Evolutionary conservation across 2,797 vertebrate species (phyloP).

Genomic region (Scolopax rusticola): DNA sequence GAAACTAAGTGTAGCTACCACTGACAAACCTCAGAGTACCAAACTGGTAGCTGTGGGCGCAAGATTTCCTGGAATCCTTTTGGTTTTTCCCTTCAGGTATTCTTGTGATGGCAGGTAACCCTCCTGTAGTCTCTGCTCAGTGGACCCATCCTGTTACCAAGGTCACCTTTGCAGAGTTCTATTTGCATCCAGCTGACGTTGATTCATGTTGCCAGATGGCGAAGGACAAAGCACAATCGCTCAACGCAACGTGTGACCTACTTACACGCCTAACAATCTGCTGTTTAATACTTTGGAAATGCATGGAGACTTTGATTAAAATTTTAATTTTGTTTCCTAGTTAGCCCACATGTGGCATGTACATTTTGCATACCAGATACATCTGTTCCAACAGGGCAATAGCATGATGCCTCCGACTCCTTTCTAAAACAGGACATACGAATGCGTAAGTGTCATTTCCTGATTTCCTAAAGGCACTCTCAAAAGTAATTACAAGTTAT

Average conservation of each 20-base stretch:
- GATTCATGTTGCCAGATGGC: slow-evolving; percentile 90
- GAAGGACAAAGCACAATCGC: slow-evolving; percentile 79
- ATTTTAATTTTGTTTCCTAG: slow-evolving; percentile 76
- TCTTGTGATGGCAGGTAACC: slow-evolving; percentile 36
- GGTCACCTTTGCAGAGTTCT: slow-evolving; percentile 82
- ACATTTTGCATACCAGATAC: background rate
- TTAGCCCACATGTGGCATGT: slow-evolving; percentile 45
- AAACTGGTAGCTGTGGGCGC: fast-evolving
- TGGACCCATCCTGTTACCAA: slow-evolving; percentile 59
- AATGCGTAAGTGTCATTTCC: background rate
- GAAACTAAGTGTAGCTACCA: background rate
- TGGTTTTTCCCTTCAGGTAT: background rate
- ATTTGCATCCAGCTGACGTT: slow-evolving; percentile 84
- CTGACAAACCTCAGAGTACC: background rate
- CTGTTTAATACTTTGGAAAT: slow-evolving; percentile 74
- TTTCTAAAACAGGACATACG: background rate
- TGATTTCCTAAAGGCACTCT: background rate
- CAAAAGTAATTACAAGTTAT: slow-evolving; percentile 29
- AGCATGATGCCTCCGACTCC: background rate
- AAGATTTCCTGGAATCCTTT: background rate
- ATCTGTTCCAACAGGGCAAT: slow-evolving; percentile 13
- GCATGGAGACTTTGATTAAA: slow-evolving; percentile 82
- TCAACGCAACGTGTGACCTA: slow-evolving; percentile 88
- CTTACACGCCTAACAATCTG: slow-evolving; percentile 84
- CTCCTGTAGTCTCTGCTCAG: slow-evolving; percentile 28